These are phyloP conservation scores for Melanotaenia duboulayi DNA, from an alignment of 2,113 vertebrate genomes.

Conservation along the genomic window DNA sequence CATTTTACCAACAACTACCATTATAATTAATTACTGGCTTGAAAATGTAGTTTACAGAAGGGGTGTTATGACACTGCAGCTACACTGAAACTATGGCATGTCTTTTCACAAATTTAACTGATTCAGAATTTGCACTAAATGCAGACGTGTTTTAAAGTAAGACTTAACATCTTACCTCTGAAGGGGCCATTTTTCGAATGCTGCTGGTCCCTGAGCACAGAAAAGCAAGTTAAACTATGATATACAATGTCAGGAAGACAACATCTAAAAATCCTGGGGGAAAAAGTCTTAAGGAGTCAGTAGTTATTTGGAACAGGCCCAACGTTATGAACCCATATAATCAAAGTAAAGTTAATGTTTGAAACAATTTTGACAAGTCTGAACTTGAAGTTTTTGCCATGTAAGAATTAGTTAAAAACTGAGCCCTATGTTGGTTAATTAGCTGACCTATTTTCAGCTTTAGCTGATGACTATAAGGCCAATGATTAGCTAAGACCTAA, in stretches of 20 bases:
- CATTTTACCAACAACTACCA: neutral
- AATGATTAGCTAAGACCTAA: constrained; percentile 57
- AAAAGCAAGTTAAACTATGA: constrained; percentile 28
- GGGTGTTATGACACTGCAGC: neutral
- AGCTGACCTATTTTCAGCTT: constrained; percentile 64
- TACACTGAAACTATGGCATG: neutral
- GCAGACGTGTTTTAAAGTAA: neutral
- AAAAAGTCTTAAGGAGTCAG: neutral
- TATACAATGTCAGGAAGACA: neutral
- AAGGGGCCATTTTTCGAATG: constrained; percentile 78
- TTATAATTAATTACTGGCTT: neutral
- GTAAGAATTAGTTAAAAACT: constrained; percentile 32
- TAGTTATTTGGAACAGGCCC: neutral
- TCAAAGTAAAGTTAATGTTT: neutral
- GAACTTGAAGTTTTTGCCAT: constrained; percentile 25
- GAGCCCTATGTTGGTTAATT: constrained; percentile 54
- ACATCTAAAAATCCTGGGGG: neutral
- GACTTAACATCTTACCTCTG: constrained; percentile 74
- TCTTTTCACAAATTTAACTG: neutral
- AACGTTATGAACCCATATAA: neutral
- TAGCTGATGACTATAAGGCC: constrained; percentile 42
- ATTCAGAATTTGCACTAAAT: constrained; percentile 28
- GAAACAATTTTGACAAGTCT: constrained; percentile 19
- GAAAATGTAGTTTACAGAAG: neutral
- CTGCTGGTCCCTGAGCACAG: constrained; percentile 76